Evolutionary conservation across 2,113 vertebrate genomes (phyloP).

Genomic region (Planiliza haematocheilus): DNA sequence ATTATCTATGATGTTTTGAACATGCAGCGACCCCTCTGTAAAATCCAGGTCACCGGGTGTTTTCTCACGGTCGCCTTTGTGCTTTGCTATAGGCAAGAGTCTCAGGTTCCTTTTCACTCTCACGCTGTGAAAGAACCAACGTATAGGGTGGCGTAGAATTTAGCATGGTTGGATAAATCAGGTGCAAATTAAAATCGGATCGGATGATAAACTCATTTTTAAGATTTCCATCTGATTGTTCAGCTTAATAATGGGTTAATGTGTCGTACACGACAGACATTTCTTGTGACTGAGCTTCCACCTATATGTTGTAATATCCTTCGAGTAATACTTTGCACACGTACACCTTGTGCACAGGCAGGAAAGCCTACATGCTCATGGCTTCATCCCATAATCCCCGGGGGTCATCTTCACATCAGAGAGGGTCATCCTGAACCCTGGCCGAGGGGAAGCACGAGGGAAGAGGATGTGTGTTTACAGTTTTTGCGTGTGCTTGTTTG

Average conservation of each 20-base stretch:
- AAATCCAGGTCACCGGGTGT: slow-evolving; percentile 20
- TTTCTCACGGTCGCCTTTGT: slow-evolving; percentile 53
- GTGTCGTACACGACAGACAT: too few species aligned
- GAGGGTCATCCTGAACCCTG: slow-evolving; percentile 69
- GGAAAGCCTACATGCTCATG: slow-evolving; percentile 65
- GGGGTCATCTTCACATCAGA: slow-evolving; percentile 76
- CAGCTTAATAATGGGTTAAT: not conserved
- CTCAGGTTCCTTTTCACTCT: not conserved
- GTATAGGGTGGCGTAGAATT: too few species aligned
- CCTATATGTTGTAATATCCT: slow-evolving; percentile 41
- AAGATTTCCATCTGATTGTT: not conserved
- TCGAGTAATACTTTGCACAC: slow-evolving; percentile 26
- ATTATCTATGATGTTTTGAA: slow-evolving; percentile 17
- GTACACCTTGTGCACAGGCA: slow-evolving; percentile 1
- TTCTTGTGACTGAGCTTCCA: not conserved
- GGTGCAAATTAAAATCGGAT: too few species aligned
- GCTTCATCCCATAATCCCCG: slow-evolving; percentile 56
- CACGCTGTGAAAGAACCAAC: not conserved
- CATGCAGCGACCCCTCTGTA: slow-evolving; percentile 1
- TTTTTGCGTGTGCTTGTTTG: too few species aligned
- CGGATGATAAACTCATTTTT: too few species aligned
- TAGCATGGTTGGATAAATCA: too few species aligned
- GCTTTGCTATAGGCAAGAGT: not conserved
- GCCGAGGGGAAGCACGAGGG: slow-evolving; percentile 62
- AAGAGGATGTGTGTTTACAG: slow-evolving; percentile 67